Evolutionary conservation across 2,797 vertebrate species (phyloP), one percentile per base, ranked within the genome.

Genomic region (Neosalanx taihuensis): DNA sequence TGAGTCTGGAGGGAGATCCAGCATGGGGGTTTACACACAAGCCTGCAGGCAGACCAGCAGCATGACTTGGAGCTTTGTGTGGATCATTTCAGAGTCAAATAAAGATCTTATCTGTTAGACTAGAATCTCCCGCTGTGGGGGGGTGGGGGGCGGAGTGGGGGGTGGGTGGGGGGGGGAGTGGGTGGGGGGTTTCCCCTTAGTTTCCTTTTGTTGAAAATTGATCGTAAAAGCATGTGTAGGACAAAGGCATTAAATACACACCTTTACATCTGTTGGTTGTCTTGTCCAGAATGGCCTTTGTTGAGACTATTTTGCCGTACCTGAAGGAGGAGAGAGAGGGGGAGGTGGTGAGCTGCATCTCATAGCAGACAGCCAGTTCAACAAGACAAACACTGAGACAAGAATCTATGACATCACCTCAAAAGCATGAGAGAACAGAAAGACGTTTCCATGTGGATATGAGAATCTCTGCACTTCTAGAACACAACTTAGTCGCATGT

Each of bases 221-320:
- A 35, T 12, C 23, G 5, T 12, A 20, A 65, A 72, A 31, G 51
- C 51, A n/a, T 7, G 51, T n/a, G 7, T 17, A 1, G 10, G 23
- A 65, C 5, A 74, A 29, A 68, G 67, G 41, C 37, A 71, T 61
- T 31, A 18, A 2, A 77, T 74, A 89, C 92, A 73, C 92, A 99
- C 98, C 98, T 98, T 99, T 99, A 87, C 98, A 99, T 92, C 97
- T 99, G 93, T 99, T 99, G 79, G 97, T 99, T 61, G 98, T 94
- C 89, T 99, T 99, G 91, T 99, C 98, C 94, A 99, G 91, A 91
- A 99, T 99, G 70, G 98, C 98, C 88, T 99, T 99, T 0, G 98
- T 99, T 81, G 98, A 99, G 64, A 99, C 97, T 70, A 99, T 99
- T 93, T 99, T 99, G 79, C 98, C 98, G 79, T 98, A 99, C 91